Conservation (phyloP, 1,140 invertebrate genomes). For the Heliconius himera region DNA sequence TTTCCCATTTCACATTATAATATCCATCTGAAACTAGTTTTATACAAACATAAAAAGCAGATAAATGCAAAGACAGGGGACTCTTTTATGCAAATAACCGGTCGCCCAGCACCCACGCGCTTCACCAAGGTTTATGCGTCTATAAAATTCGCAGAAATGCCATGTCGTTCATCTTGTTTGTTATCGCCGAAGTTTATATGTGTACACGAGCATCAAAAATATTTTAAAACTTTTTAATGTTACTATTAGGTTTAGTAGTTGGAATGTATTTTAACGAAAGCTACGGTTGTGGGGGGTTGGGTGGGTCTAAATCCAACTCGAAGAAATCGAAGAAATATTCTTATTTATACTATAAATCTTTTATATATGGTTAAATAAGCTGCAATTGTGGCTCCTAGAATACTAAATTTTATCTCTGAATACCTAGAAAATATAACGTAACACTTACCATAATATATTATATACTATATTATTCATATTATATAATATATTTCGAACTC, state of each 20-base stretch:
- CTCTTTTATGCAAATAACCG: conserved; percentile 39
- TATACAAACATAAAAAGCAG: conserved; percentile 34
- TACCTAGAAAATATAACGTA: too few relatives aligned
- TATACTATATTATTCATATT: too few relatives aligned
- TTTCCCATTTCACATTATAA: not conserved
- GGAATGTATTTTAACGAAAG: not conserved
- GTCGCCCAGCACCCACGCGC: conserved; percentile 28
- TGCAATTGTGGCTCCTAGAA: too few relatives aligned
- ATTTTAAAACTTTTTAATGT: conserved; percentile 24
- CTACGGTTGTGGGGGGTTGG: not conserved
- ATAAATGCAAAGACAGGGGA: conserved; percentile 33
- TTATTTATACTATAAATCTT: too few relatives aligned
- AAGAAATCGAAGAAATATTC: too few relatives aligned
- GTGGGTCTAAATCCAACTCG: not conserved
- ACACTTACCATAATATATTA: too few relatives aligned
- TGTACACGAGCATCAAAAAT: conserved; percentile 23
- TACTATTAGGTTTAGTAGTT: not conserved
- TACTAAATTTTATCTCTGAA: too few relatives aligned
- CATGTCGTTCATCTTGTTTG: conserved; percentile 37
- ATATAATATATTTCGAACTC: too few relatives aligned
- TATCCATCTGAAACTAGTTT: conserved; percentile 18
- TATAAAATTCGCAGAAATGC: conserved; percentile 40
- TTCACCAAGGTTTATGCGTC: conserved; percentile 38
- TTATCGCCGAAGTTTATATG: conserved; percentile 34
- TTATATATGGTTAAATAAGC: too few relatives aligned